These are phyloP conservation scores for Passer domesticus DNA, from an alignment of 2,113 vertebrate genomes.

Conservation along the genomic window DNA sequence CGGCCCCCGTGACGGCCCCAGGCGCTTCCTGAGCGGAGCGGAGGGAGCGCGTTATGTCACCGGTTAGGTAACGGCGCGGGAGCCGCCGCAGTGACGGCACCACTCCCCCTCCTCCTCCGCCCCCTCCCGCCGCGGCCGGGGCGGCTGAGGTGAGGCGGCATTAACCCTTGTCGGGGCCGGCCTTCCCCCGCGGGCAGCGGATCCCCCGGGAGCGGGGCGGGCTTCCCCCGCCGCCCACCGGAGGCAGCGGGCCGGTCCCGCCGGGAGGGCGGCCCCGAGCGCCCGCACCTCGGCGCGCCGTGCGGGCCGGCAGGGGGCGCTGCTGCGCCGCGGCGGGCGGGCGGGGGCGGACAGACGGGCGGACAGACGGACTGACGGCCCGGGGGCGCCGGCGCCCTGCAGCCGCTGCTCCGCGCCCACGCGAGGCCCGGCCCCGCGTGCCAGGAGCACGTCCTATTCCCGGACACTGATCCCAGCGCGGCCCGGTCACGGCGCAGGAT, in stretches of 20 bases:
- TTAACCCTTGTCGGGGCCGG: not conserved
- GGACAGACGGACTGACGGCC: too few relatives aligned
- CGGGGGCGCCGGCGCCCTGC: not conserved
- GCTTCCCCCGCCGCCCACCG: not conserved
- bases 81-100: not conserved
- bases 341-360: not conserved
- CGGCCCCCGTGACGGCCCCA: not conserved
- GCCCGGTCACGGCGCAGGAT: not conserved
- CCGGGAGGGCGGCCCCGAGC: not conserved
- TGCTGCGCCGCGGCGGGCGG: not conserved
- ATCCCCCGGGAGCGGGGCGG: not conserved
- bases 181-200: not conserved
- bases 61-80: conserved; percentile 12
- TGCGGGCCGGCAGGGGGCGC: too few relatives aligned
- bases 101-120: not conserved
- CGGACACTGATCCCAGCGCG: not conserved
- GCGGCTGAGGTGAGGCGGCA: not conserved
- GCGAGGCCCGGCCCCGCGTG: not conserved
- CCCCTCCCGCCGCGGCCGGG: not conserved
- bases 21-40: conserved; percentile 16
- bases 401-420: not conserved
- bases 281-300: too few relatives aligned
- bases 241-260: not conserved
- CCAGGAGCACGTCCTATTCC: not conserved
- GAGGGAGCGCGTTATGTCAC: conserved; percentile 32